Evolutionary conservation across 2,113 vertebrate genomes (phyloP), one percentile per base, ranked within the genome.

Genomic region (Solea solea): DNA sequence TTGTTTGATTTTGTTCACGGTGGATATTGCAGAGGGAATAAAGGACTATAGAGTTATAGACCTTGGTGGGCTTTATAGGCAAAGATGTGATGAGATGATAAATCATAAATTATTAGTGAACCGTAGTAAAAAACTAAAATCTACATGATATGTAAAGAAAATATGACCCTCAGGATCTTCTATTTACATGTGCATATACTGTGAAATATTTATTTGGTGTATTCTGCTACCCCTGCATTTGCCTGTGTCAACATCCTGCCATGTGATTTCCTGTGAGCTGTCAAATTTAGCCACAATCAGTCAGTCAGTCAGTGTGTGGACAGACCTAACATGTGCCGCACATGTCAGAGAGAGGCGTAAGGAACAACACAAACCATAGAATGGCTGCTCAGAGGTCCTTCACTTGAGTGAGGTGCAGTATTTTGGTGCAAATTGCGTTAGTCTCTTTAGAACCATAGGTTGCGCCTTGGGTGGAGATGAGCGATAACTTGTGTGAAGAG

Each of bases 191-290:
- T 21, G 21, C 21, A 21, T 40, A 40, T 49, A 8, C 49, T 81
- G 41, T 58, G 12, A 61, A 60, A 62, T 42, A 21, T 3, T 7
- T 34, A 0, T 49, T 3, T 28, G 7, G 10, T 49, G 42, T 49
- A 65, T 64, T 74, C 4, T 34, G 11, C 12, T 7, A 44, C 34
- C 15, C 61, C 15, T 50, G 21, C 5, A 53, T 34, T 41, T 0
- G 13, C 8, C 2, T 42, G 3, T 16, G 16, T 70, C 42, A 64
- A 58, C 63, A 75, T 88, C 90, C 85, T 85, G 89, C 86, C 86
- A 90, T 74, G 61, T 88, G 86, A 87, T 66, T 90, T 90, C 88
- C 89, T 87, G 59, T 41, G 5, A 53, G 28, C 21, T 49, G 74
- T 69, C 50, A 74, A 42, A 15, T 63, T 74, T 3, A 14, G 14